Conservation (phyloP, 2,113 vertebrate species). For the Symphodus melops region DNA sequence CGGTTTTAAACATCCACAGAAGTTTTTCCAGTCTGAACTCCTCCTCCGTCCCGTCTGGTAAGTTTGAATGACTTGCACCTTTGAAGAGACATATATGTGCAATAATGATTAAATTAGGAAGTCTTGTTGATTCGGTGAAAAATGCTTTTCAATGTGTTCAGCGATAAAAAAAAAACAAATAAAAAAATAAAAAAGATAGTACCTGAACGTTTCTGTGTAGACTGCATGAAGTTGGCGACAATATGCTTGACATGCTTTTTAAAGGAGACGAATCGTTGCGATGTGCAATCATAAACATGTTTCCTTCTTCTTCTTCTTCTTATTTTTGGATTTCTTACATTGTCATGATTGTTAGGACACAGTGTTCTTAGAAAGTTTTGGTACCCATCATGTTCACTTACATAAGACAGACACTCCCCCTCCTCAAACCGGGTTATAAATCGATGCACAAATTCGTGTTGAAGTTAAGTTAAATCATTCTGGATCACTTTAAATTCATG, state of each 20-base stretch:
- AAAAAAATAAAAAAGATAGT: too few relatives aligned
- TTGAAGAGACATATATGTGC: not conserved
- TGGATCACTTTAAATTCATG: not conserved
- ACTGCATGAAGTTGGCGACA: not conserved
- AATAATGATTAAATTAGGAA: not conserved
- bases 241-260: not conserved
- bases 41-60: constrained; percentile 54
- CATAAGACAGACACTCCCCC: constrained; percentile 57
- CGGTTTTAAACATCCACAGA: constrained; percentile 48
- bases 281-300: not conserved
- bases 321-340: not conserved
- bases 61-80: constrained; percentile 45
- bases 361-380: constrained; percentile 27
- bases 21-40: constrained; percentile 64
- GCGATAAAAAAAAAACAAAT: too few relatives aligned
- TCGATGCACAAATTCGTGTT: not conserved
- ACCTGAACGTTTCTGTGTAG: not conserved
- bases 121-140: not conserved
- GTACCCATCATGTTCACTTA: constrained; percentile 45
- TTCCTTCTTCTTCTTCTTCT: not conserved
- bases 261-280: not conserved
- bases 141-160: too few relatives aligned
- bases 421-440: not conserved
- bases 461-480: not conserved
- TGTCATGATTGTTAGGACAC: constrained; percentile 29